Conservation (phyloP, 2,888 invertebrate genomes). For the Ormyrus labotus region DNA sequence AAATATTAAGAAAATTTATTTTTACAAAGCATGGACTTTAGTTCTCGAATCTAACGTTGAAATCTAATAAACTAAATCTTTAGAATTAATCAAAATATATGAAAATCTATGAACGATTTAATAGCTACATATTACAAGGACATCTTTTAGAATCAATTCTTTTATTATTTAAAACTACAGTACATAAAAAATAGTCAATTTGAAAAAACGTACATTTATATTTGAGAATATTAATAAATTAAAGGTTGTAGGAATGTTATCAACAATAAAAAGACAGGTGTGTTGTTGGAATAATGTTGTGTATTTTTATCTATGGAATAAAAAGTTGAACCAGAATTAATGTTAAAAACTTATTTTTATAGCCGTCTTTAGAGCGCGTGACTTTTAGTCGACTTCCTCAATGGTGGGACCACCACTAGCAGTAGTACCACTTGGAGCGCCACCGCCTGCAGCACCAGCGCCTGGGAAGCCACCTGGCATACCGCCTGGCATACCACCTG, state of each 20-base stretch:
- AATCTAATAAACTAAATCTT: too few relatives aligned
- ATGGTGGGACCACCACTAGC: constrained; percentile 85
- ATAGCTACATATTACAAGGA: too few relatives aligned
- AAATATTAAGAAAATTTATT: too few relatives aligned
- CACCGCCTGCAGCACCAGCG: constrained; percentile 80
- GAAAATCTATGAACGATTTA: too few relatives aligned
- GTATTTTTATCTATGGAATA: constrained; percentile 35
- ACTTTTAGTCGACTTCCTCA: constrained; percentile 89
- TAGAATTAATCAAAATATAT: too few relatives aligned
- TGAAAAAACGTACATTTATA: too few relatives aligned
- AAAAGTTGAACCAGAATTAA: constrained; percentile 27
- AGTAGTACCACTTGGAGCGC: constrained; percentile 71
- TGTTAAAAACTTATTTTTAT: constrained; percentile 35
- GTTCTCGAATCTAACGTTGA: too few relatives aligned
- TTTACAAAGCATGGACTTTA: too few relatives aligned
- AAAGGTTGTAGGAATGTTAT: not conserved
- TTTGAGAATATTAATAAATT: too few relatives aligned
- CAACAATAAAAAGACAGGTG: constrained; percentile 28
- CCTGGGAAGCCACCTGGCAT: constrained; percentile 76
- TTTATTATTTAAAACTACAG: too few relatives aligned
- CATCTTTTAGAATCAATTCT: too few relatives aligned
- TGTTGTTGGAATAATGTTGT: constrained; percentile 35
- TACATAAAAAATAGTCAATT: too few relatives aligned
- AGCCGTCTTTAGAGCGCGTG: not conserved
- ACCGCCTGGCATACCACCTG: constrained; percentile 78